A percentile compares a stretch with the other conserved stretches of the same genome.
Conservation (phyloP, 2,113 vertebrate genomes). For the Gobio gobio region DNA sequence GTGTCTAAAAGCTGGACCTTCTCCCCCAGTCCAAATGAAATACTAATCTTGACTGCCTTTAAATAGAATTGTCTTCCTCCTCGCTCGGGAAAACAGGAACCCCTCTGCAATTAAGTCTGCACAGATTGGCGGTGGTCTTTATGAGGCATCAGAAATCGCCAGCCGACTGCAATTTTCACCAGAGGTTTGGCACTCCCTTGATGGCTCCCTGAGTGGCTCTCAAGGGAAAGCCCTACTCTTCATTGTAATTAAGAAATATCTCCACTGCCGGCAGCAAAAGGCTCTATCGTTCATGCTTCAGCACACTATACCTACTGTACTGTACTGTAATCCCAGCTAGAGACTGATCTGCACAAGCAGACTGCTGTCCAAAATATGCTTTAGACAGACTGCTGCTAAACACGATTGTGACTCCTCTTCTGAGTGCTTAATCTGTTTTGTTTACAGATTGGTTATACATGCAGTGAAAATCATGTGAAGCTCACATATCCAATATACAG, state of each 20-base stretch:
- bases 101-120: constrained; percentile 37
- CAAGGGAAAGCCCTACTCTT: constrained; percentile 46
- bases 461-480: constrained; percentile 1
- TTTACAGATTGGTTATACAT: not conserved
- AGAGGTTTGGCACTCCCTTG: constrained; percentile 29
- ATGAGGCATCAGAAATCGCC: constrained; percentile 39
- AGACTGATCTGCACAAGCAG: not conserved
- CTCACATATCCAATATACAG: not conserved
- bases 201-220: constrained; percentile 30
- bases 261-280: constrained; percentile 2
- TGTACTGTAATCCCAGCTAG: constrained; percentile 42
- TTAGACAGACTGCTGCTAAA: constrained; percentile 21
- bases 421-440: not conserved
- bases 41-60: constrained; percentile 35
- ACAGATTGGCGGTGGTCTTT: constrained; percentile 37
- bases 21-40: constrained; percentile 37
- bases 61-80: constrained; percentile 32
- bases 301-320: constrained; percentile 38
- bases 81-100: constrained; percentile 19
- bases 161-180: constrained; percentile 18
- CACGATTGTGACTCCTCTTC: constrained; percentile 14
- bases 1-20: not conserved
- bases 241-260: constrained; percentile 56
- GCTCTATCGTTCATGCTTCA: constrained; percentile 33
- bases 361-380: constrained; percentile 14